Base-by-base conservation (phyloP, 2,888 invertebrate genomes). In the Portevinia maculata region DNA sequence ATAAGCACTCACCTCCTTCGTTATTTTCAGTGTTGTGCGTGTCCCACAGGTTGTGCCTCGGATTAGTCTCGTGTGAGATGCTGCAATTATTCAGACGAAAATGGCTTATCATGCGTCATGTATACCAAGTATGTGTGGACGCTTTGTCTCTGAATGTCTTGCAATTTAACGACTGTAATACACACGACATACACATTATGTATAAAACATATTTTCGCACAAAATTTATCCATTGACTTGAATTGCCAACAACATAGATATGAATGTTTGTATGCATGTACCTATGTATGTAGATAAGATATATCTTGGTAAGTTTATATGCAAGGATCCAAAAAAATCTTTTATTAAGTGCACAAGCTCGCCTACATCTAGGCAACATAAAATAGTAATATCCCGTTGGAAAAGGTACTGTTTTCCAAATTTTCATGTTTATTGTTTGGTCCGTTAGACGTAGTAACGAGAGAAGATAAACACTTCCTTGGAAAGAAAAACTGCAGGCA, bases 361-460 rank as follows among this genome's bases (percentile, higher is more conserved):
- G 13, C 44, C 28, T 50, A 34, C 39, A 11, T 67, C 24, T 46
- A 28, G 48, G 13, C 28, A 70, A 32, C 59, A 70, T 50, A 59
- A 60, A 70, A 70, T 15, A 59, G 21, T 19, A 15, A 48, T 74
- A 64, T 74, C 64, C 64, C 15, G 48, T 50, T 24, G 7, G 46
- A 37, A 60, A 62, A 55, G 62, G 73, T 62, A 53, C 55, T 62
- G 48, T 48, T 39, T 46, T 57, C 55, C 57, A 74, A 55, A 48
- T 41, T 50, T 64, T 64, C 64, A 57, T 74, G 57, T 74, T 74
- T 64, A 74, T 74, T 74, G 64, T 46, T 57, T 21, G 19, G 46
- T 57, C 39, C 30, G 39, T 50, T 48, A 57, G 24, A 13, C 21
- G 32, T 39, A 39, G 48, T 44, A 74, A 74, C 13, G 15, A 21